Evolutionary conservation across 2,888 invertebrate genomes (phyloP).

Genomic region (Aphrophora alni): DNA sequence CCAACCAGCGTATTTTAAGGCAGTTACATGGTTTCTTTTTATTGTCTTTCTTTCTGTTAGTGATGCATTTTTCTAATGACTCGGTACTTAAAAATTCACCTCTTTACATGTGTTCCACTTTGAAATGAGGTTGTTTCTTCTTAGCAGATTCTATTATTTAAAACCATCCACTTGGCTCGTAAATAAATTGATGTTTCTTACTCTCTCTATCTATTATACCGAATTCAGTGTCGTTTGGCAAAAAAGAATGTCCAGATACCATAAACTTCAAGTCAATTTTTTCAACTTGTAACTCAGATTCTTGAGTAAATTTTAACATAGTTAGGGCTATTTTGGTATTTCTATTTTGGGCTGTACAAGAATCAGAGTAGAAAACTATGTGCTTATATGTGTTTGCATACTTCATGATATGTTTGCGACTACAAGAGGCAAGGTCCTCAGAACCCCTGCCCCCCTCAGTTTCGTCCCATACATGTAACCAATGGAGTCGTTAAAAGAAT

Average conservation of each 20-base stretch:
- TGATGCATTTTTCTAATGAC: conserved; percentile 19
- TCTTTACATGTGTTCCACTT: conserved; percentile 15
- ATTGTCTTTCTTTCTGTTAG: conserved; percentile 28
- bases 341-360: conserved; percentile 32
- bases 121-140: conserved; percentile 26
- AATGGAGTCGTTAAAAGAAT: conserved; percentile 50
- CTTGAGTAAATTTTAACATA: conserved; percentile 6
- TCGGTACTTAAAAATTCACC: conserved; percentile 27
- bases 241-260: conserved; percentile 7
- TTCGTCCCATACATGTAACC: conserved; percentile 54
- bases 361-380: conserved; percentile 33
- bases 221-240: conserved; percentile 31
- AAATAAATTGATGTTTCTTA: conserved; percentile 4
- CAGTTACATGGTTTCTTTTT: not conserved
- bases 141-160: conserved; percentile 28
- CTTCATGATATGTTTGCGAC: conserved; percentile 31
- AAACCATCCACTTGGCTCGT: conserved; percentile 22
- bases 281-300: not conserved
- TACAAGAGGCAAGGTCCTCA: conserved; percentile 23
- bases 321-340: conserved; percentile 33
- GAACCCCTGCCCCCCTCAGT: conserved; percentile 42
- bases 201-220: conserved; percentile 24
- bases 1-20: conserved; percentile 19
- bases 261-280: conserved; percentile 28
- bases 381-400: conserved; percentile 26